Base-by-base conservation (phyloP, 2,888 invertebrate species). In the Cylloceria caligata region DNA sequence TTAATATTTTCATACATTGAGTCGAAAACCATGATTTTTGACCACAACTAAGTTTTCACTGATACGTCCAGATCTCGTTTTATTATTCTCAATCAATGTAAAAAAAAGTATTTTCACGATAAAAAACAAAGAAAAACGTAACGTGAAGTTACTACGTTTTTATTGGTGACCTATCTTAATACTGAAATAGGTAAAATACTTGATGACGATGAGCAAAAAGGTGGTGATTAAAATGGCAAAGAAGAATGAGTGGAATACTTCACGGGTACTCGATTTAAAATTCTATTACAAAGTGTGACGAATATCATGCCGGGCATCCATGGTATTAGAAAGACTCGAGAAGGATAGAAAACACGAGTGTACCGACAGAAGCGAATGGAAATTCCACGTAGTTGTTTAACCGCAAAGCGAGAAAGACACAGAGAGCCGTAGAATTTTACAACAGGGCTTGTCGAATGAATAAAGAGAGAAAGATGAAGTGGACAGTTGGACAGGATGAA, bases 261-360 rank as follows among this genome's bases (percentile, higher is more conserved):
- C 49, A 27, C 45, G 73, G 21, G 27, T n/a, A 65, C 47, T n/a
- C 39, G 47, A 47, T 55, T 64, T 78, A 34, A n/a, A 39, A 81
- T 81, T 73, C 77, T 64, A 47, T 42, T 69, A 13, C 55, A 57
- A 81, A 39, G 81, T 73, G 73, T 60, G 71, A 69, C 52, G 47
- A 77, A 42, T 42, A 42, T 74, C 52, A 52, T 68, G 68, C 68
- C n/a, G 11, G 24, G 52, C 49, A 2, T 21, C 19, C 7, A 21
- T 21, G 19, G 21, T 16, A 71, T 55, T 47, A 55, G 73, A 74
- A 49, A 74, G 45, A 60, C 47, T 69, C 19, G n/a, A 52, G 45
- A 13, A 19, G 68, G 39, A 52, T 45, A 52, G n/a, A 36, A 19
- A n/a, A 57, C 57, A 13, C 69, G 62, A 30, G 55, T 64, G 73